These are phyloP conservation scores for Hippopotamus amphibius DNA, from an alignment of 2,113 vertebrate genomes.

Conservation along the genomic window DNA sequence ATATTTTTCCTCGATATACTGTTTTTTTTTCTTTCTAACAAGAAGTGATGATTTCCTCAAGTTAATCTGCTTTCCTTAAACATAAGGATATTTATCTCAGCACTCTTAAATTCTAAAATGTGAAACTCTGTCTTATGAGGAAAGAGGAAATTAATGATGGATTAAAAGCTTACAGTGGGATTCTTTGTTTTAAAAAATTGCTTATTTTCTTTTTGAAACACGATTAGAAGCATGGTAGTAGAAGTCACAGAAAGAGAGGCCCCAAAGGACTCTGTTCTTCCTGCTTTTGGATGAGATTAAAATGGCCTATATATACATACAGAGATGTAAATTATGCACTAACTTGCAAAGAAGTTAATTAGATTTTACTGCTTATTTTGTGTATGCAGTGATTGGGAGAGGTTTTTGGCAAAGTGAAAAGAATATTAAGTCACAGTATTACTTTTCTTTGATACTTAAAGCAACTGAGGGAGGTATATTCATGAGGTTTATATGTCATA, in stretches of 20 bases:
- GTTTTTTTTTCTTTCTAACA: conserved; percentile 84
- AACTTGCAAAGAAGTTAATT: conserved; percentile 79
- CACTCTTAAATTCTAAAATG: conserved; percentile 81
- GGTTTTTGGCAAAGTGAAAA: conserved; percentile 57
- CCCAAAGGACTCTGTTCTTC: conserved; percentile 76
- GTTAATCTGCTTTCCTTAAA: conserved; percentile 86
- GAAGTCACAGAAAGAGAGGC: conserved; percentile 79
- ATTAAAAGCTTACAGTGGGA: conserved; percentile 74
- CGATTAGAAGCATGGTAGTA: conserved; percentile 81
- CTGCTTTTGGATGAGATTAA: conserved; percentile 77
- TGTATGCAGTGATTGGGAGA: not conserved
- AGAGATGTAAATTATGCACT: conserved; percentile 61
- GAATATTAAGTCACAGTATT: conserved; percentile 14
- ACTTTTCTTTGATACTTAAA: conserved; percentile 3
- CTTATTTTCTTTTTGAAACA: conserved; percentile 82
- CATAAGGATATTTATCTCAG: conserved; percentile 82
- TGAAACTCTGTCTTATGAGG: conserved; percentile 76
- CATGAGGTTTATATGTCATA: conserved; percentile 26
- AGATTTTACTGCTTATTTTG: conserved; percentile 71
- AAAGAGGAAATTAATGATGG: conserved; percentile 84
- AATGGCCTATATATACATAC: conserved; percentile 13
- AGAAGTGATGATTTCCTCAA: conserved; percentile 84
- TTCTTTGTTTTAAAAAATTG: conserved; percentile 79
- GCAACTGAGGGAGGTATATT: not conserved
- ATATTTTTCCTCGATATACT: conserved; percentile 86